Evolutionary conservation across 2,113 vertebrate species (phyloP).

Genomic region (Ginglymostoma cirratum): DNA sequence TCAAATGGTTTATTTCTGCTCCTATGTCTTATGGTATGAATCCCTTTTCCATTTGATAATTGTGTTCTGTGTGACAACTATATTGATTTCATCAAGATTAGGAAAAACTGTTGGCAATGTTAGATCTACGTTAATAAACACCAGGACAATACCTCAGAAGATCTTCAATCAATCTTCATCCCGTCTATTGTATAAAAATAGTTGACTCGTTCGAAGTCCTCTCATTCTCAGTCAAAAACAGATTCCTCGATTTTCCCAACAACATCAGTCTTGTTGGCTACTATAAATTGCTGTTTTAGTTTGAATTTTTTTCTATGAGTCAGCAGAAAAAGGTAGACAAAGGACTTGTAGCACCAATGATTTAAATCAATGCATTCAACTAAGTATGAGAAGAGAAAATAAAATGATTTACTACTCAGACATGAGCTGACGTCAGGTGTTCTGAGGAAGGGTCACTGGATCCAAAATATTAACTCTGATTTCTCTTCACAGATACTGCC

Average conservation of each 20-base stretch:
- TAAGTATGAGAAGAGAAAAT: neutral
- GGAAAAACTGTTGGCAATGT: neutral
- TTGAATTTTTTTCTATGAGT: neutral
- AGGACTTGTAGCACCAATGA: neutral
- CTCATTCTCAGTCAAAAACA: neutral
- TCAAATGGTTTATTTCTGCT: too few species aligned
- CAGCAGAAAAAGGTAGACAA: neutral
- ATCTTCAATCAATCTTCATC: conserved; percentile 28
- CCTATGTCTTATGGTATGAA: neutral
- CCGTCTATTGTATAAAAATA: neutral
- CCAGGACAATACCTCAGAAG: neutral
- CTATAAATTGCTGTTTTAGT: neutral
- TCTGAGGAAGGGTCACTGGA: too few species aligned
- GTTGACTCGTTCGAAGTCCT: neutral
- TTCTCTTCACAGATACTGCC: too few species aligned
- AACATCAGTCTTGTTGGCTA: neutral
- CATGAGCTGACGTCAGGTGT: neutral
- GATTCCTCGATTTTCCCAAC: neutral
- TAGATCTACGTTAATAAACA: neutral
- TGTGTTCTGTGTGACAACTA: neutral
- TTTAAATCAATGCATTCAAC: neutral
- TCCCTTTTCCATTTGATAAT: neutral
- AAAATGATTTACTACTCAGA: neutral
- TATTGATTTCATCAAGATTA: neutral
- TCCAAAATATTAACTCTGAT: too few species aligned